These are phyloP conservation scores for Columba livia DNA, from an alignment of 2,113 vertebrate genomes.

Conservation along the genomic window DNA sequence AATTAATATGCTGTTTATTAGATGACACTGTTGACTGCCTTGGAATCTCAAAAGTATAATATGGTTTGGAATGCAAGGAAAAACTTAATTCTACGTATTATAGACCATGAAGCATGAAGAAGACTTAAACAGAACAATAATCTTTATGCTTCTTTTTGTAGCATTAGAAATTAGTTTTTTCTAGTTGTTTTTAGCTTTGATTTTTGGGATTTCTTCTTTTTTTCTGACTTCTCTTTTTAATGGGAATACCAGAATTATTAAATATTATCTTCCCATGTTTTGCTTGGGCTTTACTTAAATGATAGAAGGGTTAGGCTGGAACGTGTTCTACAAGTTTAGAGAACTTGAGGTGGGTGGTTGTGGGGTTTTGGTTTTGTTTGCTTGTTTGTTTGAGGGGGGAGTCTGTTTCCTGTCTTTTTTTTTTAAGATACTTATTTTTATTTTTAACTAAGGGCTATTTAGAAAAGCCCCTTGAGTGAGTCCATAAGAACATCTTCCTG, in stretches of 20 bases:
- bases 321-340: neutral
- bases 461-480: neutral
- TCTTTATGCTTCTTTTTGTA: neutral
- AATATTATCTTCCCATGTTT: neutral
- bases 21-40: neutral
- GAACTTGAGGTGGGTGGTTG: fast-evolving
- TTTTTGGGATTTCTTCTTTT: neutral
- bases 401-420: neutral
- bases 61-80: neutral
- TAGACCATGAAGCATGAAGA: neutral
- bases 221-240: neutral
- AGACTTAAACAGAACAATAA: neutral
- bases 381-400: neutral
- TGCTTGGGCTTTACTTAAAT: neutral
- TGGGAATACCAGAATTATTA: neutral
- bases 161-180: neutral
- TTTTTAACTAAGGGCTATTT: neutral
- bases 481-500: neutral
- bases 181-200: neutral
- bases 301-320: neutral
- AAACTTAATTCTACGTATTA: neutral
- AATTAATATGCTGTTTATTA: constrained; percentile 61
- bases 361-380: neutral
- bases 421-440: neutral
- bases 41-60: neutral